A percentile compares a stretch with the other conserved stretches of the same genome.
These are phyloP conservation scores for Oxyruncus cristatus DNA, from an alignment of 2,113 vertebrate species.

Conservation along the genomic window DNA sequence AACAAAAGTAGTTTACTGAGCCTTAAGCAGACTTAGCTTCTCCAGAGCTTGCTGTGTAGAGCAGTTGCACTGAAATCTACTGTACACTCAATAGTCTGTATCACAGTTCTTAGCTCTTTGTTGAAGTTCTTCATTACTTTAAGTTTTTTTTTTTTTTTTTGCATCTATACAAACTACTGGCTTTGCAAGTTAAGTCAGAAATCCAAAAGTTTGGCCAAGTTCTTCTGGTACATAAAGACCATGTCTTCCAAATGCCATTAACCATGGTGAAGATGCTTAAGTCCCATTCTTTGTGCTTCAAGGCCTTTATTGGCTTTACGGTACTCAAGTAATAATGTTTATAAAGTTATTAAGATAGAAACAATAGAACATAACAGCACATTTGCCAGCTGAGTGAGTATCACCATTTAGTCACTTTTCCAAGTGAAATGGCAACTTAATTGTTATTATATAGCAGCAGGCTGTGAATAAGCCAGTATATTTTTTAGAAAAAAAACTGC, in stretches of 20 bases:
- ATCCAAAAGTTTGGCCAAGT: background rate
- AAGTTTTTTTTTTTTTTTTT: background rate
- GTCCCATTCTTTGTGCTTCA: background rate
- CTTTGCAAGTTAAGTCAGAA: background rate
- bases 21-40: background rate
- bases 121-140: background rate
- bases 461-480: background rate
- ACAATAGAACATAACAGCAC: background rate
- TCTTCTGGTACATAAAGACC: background rate
- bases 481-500: background rate
- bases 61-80: background rate
- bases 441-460: background rate
- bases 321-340: background rate
- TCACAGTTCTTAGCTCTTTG: background rate
- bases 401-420: background rate
- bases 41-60: background rate
- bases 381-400: background rate
- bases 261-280: background rate
- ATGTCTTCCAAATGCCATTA: background rate
- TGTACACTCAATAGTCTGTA: background rate
- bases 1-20: background rate
- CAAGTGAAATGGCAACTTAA: slow-evolving; percentile 3
- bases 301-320: background rate
- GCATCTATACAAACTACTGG: background rate
- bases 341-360: slow-evolving; percentile 1